These are phyloP conservation scores for Myotis findleyi DNA, from an alignment of 2,797 vertebrate species.

Conservation along the genomic window DNA sequence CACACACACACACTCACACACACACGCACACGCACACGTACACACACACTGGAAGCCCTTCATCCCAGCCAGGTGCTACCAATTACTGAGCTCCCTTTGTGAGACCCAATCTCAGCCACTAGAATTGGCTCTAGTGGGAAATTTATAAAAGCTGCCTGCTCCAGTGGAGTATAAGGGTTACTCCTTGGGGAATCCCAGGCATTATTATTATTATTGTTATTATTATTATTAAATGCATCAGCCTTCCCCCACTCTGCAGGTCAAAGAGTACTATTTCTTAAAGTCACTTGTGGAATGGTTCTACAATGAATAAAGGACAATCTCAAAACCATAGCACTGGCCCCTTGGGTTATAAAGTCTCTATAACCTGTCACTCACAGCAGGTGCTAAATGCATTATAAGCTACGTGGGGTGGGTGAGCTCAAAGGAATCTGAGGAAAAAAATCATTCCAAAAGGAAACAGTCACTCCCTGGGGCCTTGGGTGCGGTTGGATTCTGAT, in stretches of 20 bases:
- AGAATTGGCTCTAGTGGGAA: not conserved
- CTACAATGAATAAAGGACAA: not conserved
- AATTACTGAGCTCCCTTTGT: constrained; percentile 15
- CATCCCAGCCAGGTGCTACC: not conserved
- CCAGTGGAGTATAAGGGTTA: not conserved
- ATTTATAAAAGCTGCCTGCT: not conserved
- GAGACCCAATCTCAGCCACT: not conserved
- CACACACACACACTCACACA: no score
- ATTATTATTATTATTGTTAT: not conserved
- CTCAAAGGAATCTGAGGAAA: not conserved
- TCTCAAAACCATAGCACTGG: not conserved
- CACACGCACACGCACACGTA: no score
- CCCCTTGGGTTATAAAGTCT: not conserved
- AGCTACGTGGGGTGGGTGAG: not conserved
- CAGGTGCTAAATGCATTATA: not conserved
- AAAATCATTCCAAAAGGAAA: constrained; percentile 1
- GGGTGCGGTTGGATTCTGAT: not conserved
- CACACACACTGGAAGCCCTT: not conserved
- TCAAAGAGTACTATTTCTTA: constrained; percentile 9
- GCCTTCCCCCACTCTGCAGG: not conserved
- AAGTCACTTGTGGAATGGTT: not conserved
- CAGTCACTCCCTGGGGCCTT: not conserved
- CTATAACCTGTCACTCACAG: not conserved
- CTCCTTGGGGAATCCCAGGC: not conserved
- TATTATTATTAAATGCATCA: not conserved